Percentiles rank a stretch among this genome's conserved stretches.
Conservation (phyloP, 2,888 invertebrate genomes). For the Sinodicranocentrus sp. region DNA sequence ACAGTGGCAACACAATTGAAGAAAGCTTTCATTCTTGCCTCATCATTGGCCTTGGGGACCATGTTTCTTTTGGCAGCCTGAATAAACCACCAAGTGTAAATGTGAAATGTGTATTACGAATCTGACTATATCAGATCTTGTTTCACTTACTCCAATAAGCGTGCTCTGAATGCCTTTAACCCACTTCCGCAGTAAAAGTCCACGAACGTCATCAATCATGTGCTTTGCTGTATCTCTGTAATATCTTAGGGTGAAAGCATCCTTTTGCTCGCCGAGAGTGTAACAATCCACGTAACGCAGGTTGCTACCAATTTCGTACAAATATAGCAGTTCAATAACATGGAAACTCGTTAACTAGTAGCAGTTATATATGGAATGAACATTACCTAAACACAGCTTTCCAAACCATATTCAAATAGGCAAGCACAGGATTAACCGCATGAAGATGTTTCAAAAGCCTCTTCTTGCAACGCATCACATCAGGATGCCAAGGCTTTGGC, state of each 20-base stretch:
- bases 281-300: constrained; percentile 83
- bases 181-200: constrained; percentile 84
- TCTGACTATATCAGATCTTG: neutral
- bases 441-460: constrained; percentile 72
- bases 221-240: constrained; percentile 82
- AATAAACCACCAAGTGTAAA: no score
- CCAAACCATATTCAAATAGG: constrained; percentile 74
- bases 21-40: constrained; percentile 85
- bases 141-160: constrained; percentile 81
- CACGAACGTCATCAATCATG: constrained; percentile 85
- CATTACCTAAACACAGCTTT: constrained; percentile 72
- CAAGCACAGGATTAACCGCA: constrained; percentile 73
- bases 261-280: constrained; percentile 81
- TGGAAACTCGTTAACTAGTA: neutral
- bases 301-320: constrained; percentile 79
- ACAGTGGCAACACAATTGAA: constrained; percentile 91
- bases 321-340: neutral
- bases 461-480: constrained; percentile 66
- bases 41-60: constrained; percentile 84
- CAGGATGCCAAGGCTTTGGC: constrained; percentile 74
- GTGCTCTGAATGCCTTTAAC: constrained; percentile 83
- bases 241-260: constrained; percentile 84
- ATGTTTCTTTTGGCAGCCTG: constrained; percentile 77
- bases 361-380: neutral
- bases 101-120: neutral